Evolutionary conservation across 2,888 invertebrate genomes (phyloP), one percentile per base, ranked within the genome.

Genomic region (Spisula solida): DNA sequence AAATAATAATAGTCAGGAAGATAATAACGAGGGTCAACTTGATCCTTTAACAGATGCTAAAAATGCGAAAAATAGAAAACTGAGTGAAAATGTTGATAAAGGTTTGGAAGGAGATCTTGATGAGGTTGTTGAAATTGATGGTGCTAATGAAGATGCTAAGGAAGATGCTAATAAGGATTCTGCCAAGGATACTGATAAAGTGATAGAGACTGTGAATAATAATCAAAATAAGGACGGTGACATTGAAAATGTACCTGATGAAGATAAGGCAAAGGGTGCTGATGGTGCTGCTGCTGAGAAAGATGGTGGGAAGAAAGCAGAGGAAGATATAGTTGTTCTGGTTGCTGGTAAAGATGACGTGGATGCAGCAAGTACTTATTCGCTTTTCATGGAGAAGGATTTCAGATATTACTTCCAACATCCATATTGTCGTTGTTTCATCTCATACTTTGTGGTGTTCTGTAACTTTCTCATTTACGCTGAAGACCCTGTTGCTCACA

Each of bases 381-480:
- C 96, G 1, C 93, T 96, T 8, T 96, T 96, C 90, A 96, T 97
- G 96, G 96, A 96, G 86, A 96, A 96, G 89, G 97, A 97, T 93
- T 94, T 95, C 87, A 96, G 97, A 51, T 97, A 97, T 94, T 97
- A 96, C 94, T 97, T 97, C 94, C 97, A 97, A 94, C 97, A 97
- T 93, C 97, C 97, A 8, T 97, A 97, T 93, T 95, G 96, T 41
- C 94, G 97, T 29, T 95, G 97, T n/a, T 96, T 97, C 92, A 95
- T 97, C 82, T 97, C 97, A 12, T 97, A 97, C 93, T 96, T 97
- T 91, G 97, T 97, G 78, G 97, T 97, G 81, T 97, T 97, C 93
- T 97, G 97, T 94, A 97, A 97, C 94, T 97, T 97, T 93, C 95
- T 97, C 70, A 96, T 97, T 31, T 97, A 97, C 94, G 97, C 97